Evolutionary conservation across 2,888 invertebrate species (phyloP).

Genomic region (Scaptomyza flava): DNA sequence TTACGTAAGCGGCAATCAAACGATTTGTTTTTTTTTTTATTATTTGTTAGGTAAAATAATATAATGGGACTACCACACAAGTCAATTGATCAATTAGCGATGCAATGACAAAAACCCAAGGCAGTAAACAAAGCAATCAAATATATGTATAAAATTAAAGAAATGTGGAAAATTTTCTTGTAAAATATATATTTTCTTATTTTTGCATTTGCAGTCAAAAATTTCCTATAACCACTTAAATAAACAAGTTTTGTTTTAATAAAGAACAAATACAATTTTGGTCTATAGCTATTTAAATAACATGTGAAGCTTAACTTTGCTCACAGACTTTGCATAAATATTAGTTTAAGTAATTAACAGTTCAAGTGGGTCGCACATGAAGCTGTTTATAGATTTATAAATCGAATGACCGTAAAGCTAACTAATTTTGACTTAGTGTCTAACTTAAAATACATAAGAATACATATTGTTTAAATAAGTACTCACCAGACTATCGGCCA

Average conservation of each 20-base stretch:
- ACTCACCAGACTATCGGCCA: constrained; percentile 85
- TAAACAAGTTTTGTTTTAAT: no score
- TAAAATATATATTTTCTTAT: neutral
- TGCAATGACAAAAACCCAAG: constrained; percentile 43
- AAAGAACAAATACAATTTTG: no score
- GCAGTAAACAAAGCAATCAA: constrained; percentile 28
- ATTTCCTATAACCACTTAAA: neutral
- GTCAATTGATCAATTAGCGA: constrained; percentile 71
- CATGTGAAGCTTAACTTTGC: neutral
- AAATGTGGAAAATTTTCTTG: neutral
- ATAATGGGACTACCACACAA: constrained; percentile 34
- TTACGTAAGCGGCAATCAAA: constrained; percentile 70
- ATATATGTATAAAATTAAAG: neutral
- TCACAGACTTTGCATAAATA: constrained; percentile 21
- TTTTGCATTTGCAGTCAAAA: neutral
- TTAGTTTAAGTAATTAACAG: constrained; percentile 44
- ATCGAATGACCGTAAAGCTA: constrained; percentile 15
- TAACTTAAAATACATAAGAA: constrained; percentile 17
- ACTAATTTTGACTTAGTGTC: constrained; percentile 65
- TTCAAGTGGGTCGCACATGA: constrained; percentile 33
- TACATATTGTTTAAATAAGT: constrained; percentile 1
- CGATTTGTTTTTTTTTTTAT: constrained; percentile 42
- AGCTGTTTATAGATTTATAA: constrained; percentile 1
- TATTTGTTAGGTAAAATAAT: constrained; percentile 32
- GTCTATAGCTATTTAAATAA: constrained; percentile 31